phyloP scores from a whole-genome alignment of 2,113 vertebrate genomes.

The Tilapia sparmanii region DNA sequence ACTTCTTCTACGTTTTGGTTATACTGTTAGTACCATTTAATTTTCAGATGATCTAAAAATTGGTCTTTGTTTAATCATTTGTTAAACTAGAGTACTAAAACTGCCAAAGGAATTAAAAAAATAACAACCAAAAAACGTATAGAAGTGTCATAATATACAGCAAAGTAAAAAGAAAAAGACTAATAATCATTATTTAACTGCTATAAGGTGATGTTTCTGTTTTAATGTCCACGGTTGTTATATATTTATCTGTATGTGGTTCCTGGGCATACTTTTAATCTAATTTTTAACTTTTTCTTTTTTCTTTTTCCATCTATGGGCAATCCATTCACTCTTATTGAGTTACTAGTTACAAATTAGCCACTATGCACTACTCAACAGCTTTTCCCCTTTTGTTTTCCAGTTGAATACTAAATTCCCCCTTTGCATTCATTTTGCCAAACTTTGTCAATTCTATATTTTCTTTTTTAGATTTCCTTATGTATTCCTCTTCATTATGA shows the following conservation, averaged over 20 bases:
- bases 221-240: neutral
- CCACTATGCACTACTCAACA: neutral
- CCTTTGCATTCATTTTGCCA: neutral
- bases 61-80: neutral
- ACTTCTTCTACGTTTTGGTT: neutral
- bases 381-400: neutral
- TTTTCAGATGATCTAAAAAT: neutral
- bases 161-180: neutral
- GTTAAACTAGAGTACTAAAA: neutral
- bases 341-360: neutral
- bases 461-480: neutral
- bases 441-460: neutral
- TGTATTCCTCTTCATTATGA: neutral
- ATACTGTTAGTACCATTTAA: neutral
- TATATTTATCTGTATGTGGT: neutral
- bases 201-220: neutral
- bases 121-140: neutral
- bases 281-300: neutral
- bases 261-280: neutral
- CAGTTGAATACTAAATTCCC: neutral
- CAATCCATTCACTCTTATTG: neutral
- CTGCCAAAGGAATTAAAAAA: rapidly evolving
- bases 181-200: neutral
- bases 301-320: neutral
- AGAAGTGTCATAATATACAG: neutral